Base-by-base conservation (phyloP, 1,140 invertebrate genomes). In the Phymastichus coffea region DNA sequence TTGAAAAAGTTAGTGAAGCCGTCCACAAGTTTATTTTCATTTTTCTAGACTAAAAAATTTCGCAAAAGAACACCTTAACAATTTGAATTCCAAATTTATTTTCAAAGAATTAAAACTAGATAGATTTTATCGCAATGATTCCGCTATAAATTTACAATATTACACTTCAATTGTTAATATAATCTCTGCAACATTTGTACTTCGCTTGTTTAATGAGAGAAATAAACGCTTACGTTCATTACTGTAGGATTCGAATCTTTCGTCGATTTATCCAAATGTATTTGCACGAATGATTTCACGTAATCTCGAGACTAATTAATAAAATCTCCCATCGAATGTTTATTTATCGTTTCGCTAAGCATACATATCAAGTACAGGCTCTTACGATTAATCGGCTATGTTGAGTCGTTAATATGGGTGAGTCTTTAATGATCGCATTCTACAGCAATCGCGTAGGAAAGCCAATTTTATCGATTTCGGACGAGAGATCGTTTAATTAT, bases 401-500 rank as follows among this genome's bases (percentile, higher is more conserved):
- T 57, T 35, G 20, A 57, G 41, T 38, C 9, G 33, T 55, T 41
- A 23, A 22, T 22, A 30, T 40, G 46, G 10, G 12, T 14, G 4
- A 57, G 33, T 19, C 35, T 33, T 26, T 47, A 20, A 49, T 49
- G 26, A 48, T 33, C 47, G 25, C 25, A 51, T 28, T 22, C 19
- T 51, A 33, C 37, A 44, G 19, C 47, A 44, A 52, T n/a, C n/a
- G n/a, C n/a, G 38, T 46, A 46, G 57, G 30, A 46, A 59, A 20
- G 48, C 22, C 51, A 51, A 48, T 33, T 40, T 56, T 55, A 46
- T 52, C n/a, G n/a, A n/a, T n/a, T 49, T 70, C 67, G 63, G 64
- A 65, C 57, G 47, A 67, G 59, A 66, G 65, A 70, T 73, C 64
- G 63, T 61, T 61, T 44, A 61, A 49, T 51, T 56, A 56, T 61